phyloP scores from a whole-genome alignment of 2,888 invertebrate genomes.

The Metalampra italica region DNA sequence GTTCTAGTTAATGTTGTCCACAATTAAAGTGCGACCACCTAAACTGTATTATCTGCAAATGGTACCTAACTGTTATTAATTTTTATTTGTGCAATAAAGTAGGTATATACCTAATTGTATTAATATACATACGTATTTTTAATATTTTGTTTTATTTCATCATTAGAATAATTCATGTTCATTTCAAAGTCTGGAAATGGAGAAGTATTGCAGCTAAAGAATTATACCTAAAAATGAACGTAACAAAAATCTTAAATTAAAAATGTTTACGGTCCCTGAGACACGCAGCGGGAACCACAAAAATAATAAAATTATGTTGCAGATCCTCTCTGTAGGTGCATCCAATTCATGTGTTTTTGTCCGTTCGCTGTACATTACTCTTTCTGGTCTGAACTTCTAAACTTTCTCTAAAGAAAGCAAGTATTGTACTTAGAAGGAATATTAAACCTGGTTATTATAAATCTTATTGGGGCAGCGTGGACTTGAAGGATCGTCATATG shows the following conservation, averaged over 20 bases:
- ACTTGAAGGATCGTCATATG: slow-evolving; percentile 62
- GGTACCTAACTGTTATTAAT: no score
- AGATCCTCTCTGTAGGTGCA: slow-evolving; percentile 48
- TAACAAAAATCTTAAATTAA: neutral
- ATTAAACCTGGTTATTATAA: slow-evolving; percentile 30
- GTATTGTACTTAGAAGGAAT: slow-evolving; percentile 34
- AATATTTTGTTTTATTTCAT: no score
- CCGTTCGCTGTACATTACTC: slow-evolving; percentile 39
- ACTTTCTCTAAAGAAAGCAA: slow-evolving; percentile 6
- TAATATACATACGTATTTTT: no score
- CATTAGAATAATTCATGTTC: no score
- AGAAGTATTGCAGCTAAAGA: no score
- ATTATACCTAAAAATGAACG: no score
- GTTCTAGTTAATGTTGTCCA: no score
- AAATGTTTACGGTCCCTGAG: slow-evolving; percentile 29
- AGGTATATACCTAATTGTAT: no score
- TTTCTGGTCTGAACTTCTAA: slow-evolving; percentile 7
- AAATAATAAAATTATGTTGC: slow-evolving; percentile 57
- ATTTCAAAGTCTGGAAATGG: no score
- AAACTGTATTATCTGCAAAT: no score
- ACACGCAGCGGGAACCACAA: slow-evolving; percentile 47
- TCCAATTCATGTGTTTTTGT: slow-evolving; percentile 31
- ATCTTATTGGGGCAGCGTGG: slow-evolving; percentile 50
- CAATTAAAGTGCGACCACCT: no score
- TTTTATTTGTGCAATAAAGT: no score